Conservation (phyloP, 2,797 vertebrate species). For the Myoxocephalus aenaeus region DNA sequence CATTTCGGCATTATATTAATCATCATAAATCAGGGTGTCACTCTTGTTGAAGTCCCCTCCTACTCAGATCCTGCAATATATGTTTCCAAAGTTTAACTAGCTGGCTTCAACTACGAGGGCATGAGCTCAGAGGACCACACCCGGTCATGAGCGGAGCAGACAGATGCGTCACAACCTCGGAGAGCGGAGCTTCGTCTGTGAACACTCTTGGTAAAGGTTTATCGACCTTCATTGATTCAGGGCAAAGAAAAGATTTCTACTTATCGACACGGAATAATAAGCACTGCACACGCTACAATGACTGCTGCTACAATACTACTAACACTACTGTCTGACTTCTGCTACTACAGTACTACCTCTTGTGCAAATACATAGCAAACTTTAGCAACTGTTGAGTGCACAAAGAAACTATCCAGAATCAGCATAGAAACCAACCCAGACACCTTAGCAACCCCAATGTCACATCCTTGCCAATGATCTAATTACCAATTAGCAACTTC, state of each 20-base stretch:
- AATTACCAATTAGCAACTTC: not conserved
- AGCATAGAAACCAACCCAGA: not conserved
- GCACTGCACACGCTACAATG: not conserved
- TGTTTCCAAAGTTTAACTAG: conserved; percentile 38
- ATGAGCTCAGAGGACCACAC: conserved; percentile 52
- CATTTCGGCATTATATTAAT: conserved; percentile 46
- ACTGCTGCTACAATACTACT: not conserved
- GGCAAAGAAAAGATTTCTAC: not conserved
- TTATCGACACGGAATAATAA: not conserved
- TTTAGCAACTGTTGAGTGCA: not conserved
- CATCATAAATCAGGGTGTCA: conserved; percentile 55
- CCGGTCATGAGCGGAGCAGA: conserved; percentile 17
- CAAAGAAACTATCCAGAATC: not conserved
- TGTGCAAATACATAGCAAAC: not conserved
- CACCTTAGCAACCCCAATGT: not conserved
- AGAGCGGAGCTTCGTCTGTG: not conserved
- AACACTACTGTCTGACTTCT: no score
- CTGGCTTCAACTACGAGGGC: conserved; percentile 28
- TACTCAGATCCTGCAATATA: conserved; percentile 14
- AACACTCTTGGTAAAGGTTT: not conserved
- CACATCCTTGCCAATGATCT: not conserved
- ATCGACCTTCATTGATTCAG: not conserved
- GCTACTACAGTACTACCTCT: not conserved
- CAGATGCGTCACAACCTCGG: not conserved
- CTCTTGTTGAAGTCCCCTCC: conserved; percentile 22